A percentile compares a stretch with the other conserved stretches of the same genome.
phyloP scores from a whole-genome alignment of 1,140 invertebrate genomes.

The Liolophura sinensis region DNA sequence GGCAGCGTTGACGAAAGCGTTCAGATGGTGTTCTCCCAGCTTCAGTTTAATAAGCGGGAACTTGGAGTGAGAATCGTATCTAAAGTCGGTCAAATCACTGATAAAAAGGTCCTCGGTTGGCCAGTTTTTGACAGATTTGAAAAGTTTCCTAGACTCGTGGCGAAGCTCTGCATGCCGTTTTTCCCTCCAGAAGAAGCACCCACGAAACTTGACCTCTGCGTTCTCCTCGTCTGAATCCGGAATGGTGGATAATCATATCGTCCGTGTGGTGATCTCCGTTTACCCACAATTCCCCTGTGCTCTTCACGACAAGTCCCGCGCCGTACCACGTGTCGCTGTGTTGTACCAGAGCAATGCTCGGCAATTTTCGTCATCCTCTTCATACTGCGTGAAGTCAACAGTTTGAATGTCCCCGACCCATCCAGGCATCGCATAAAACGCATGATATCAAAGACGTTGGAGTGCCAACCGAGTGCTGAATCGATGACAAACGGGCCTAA shows the following conservation, averaged over 20 bases:
- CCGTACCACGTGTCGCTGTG: constrained; percentile 29
- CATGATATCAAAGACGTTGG: constrained; percentile 46
- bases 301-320: constrained; percentile 36
- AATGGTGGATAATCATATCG: constrained; percentile 41
- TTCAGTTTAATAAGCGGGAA: constrained; percentile 24
- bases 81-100: constrained; percentile 35
- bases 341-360: constrained; percentile 18
- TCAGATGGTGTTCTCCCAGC: constrained; percentile 42
- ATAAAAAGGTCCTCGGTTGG: constrained; percentile 23
- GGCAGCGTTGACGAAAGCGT: constrained; percentile 36
- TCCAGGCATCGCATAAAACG: constrained; percentile 39
- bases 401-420: constrained; percentile 29
- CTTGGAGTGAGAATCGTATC: constrained; percentile 7
- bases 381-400: constrained; percentile 31
- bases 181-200: constrained; percentile 37
- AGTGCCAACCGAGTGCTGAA: constrained; percentile 48
- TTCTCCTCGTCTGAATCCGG: constrained; percentile 3
- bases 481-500: constrained; percentile 32
- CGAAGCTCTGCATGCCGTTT: constrained; percentile 29
- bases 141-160: constrained; percentile 20
- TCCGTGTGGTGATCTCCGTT: constrained; percentile 37
- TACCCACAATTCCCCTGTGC: constrained; percentile 38
- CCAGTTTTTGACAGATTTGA: background rate
- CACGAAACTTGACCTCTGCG: constrained; percentile 22
- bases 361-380: constrained; percentile 23